phyloP scores from a whole-genome alignment of 2,888 invertebrate species.

The Scrobipalpa atriplicella region DNA sequence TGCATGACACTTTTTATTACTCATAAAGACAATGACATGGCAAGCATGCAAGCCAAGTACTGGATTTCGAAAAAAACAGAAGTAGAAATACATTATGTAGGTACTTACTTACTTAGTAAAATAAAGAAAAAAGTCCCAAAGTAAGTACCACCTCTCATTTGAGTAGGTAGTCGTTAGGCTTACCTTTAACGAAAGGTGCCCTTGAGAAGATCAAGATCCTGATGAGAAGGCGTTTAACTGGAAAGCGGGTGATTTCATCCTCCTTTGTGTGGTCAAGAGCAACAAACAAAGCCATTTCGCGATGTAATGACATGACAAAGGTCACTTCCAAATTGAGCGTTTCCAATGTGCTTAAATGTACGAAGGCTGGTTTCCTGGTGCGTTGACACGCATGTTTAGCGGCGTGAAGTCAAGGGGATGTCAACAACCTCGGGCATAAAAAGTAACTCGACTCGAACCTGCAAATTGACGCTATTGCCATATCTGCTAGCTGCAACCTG shows the following conservation, averaged over 20 bases:
- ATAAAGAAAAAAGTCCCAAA: constrained; percentile 12
- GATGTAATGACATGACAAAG: constrained; percentile 28
- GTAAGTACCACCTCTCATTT: not conserved
- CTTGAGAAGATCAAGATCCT: not conserved
- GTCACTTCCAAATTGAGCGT: constrained; percentile 25
- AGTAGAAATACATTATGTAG: too few relatives aligned
- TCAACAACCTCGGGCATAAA: constrained; percentile 72
- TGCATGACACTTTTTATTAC: too few relatives aligned
- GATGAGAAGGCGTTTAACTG: constrained; percentile 9
- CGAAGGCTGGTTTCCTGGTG: constrained; percentile 54
- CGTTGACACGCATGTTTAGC: constrained; percentile 67
- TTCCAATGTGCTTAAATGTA: constrained; percentile 33
- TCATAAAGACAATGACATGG: too few relatives aligned
- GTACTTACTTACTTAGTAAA: too few relatives aligned
- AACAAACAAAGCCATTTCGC: constrained; percentile 28
- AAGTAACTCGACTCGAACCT: constrained; percentile 69
- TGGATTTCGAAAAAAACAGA: constrained; percentile 24
- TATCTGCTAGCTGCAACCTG: constrained; percentile 53
- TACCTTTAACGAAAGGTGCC: not conserved
- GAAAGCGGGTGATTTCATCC: not conserved
- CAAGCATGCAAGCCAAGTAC: too few relatives aligned
- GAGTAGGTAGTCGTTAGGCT: not conserved
- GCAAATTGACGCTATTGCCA: constrained; percentile 76
- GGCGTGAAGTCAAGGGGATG: constrained; percentile 39
- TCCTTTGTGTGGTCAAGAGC: constrained; percentile 19